Percentiles rank a stretch among this genome's conserved stretches.
These are phyloP conservation scores for Chrysomela aeneicollis DNA, from an alignment of 2,888 invertebrate species.

Conservation along the genomic window DNA sequence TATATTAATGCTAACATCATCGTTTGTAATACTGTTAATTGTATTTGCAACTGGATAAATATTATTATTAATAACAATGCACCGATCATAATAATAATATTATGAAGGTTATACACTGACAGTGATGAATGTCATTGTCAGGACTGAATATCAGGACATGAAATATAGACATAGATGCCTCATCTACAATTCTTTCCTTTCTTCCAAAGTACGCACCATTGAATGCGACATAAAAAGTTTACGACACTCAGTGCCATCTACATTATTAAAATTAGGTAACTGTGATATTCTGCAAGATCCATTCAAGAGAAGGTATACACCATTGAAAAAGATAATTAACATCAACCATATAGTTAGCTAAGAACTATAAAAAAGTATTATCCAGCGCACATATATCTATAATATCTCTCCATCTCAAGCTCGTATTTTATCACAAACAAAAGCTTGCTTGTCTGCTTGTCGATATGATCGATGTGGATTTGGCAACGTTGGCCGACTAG, in stretches of 20 bases:
- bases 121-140: too few relatives aligned
- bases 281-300: constrained; percentile 19
- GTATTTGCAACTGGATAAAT: too few relatives aligned
- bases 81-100: too few relatives aligned
- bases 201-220: background rate
- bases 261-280: constrained; percentile 21
- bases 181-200: too few relatives aligned
- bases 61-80: too few relatives aligned
- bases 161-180: too few relatives aligned
- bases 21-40: too few relatives aligned
- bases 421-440: constrained; percentile 10
- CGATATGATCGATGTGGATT: constrained; percentile 1
- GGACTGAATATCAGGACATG: too few relatives aligned
- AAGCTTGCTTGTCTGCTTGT: constrained; percentile 18
- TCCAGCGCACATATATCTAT: background rate
- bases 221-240: constrained; percentile 7
- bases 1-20: too few relatives aligned
- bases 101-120: too few relatives aligned
- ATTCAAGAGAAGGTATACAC: constrained; percentile 18
- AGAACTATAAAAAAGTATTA: constrained; percentile 9
- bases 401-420: constrained; percentile 4
- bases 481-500: constrained; percentile 16
- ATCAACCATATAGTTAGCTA: constrained; percentile 20
- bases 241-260: constrained; percentile 2
- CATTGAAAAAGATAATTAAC: constrained; percentile 23